These are phyloP conservation scores for Tetropium fuscum DNA, from an alignment of 2,888 invertebrate species.

Conservation along the genomic window DNA sequence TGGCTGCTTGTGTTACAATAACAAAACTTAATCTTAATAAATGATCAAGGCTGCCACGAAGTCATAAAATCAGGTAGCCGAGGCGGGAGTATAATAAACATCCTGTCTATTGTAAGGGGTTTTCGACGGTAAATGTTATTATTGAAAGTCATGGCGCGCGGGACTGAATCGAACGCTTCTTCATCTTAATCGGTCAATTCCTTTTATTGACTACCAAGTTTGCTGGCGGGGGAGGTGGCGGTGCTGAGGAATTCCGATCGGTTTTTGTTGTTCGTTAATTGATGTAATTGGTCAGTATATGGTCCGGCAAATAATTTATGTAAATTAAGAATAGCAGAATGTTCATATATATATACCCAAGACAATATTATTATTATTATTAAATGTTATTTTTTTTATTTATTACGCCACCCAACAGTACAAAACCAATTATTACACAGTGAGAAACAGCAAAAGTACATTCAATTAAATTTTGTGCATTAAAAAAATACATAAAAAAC, in stretches of 20 bases:
- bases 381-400: no score
- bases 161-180: slow-evolving; percentile 42
- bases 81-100: slow-evolving; percentile 54
- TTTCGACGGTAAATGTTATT: slow-evolving; percentile 50
- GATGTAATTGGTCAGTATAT: no score
- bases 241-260: not conserved
- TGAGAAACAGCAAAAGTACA: no score
- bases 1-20: slow-evolving; percentile 46
- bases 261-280: no score
- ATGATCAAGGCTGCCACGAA: slow-evolving; percentile 51
- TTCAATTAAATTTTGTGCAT: no score
- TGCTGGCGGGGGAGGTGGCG: slow-evolving; percentile 26
- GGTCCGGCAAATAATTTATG: no score
- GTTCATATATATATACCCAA: no score
- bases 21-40: slow-evolving; percentile 58
- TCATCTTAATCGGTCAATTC: slow-evolving; percentile 42
- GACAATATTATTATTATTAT: no score
- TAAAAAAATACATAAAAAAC: no score
- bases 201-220: slow-evolving; percentile 32
- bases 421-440: no score
- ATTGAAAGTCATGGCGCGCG: slow-evolving; percentile 51
- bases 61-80: slow-evolving; percentile 53
- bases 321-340: no score
- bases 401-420: no score
- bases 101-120: slow-evolving; percentile 56